A percentile compares a stretch with the other conserved stretches of the same genome.
Evolutionary conservation across 2,113 vertebrate species (phyloP).

Genomic region (Ovibos moschatus): DNA sequence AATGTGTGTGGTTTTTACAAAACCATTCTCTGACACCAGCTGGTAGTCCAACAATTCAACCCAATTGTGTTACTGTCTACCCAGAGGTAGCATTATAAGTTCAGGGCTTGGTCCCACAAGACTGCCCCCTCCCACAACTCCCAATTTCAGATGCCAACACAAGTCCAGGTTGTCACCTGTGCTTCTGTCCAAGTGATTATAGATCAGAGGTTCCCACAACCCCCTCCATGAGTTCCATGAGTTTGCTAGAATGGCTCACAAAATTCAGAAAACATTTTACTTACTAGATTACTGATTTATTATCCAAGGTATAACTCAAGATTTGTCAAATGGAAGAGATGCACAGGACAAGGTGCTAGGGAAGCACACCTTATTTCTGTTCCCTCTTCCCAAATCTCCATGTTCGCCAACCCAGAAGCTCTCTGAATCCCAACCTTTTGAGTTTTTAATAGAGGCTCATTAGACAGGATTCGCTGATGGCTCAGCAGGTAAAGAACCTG

Average conservation of each 20-base stretch:
- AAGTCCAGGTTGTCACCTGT: not conserved
- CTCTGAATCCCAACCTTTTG: not conserved
- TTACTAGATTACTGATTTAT: not conserved
- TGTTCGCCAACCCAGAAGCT: not conserved
- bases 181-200: not conserved
- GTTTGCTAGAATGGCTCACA: not conserved
- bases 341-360: not conserved
- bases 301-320: not conserved
- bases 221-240: not conserved
- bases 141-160: not conserved
- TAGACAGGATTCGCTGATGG: not conserved
- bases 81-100: not conserved
- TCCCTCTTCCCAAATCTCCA: not conserved
- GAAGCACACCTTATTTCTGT: not conserved
- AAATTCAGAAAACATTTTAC: not conserved
- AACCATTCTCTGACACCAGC: not conserved
- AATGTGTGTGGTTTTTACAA: not conserved
- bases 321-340: not conserved
- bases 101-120: not conserved
- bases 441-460: not conserved
- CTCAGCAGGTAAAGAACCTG: not conserved
- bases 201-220: not conserved
- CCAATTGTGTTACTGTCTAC: not conserved
- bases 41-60: not conserved
- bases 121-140: rapidly evolving